Base-by-base conservation (phyloP, 2,113 vertebrate genomes). In the Hemichromis elongatus region DNA sequence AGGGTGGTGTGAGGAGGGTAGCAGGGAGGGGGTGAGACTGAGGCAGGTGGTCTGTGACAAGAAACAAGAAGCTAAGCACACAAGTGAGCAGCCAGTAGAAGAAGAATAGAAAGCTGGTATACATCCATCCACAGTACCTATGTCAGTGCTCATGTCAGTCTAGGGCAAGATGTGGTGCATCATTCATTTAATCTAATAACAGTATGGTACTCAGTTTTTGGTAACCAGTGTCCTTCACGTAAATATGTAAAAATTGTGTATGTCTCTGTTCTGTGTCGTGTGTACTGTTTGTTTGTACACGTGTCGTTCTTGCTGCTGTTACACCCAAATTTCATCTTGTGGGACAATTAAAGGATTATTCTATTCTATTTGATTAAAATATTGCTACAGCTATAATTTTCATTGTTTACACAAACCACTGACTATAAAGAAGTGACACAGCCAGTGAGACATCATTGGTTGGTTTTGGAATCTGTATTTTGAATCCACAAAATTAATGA, bases 21-120 rank as follows among this genome's bases (percentile, higher is more conserved):
- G 7, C 9, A 37, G 35, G 59, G n/a, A 0, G 0, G 6, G 2
- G 33, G 4, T 63, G 59, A 63, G 10, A 37, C 30, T 63, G 18
- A 35, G 9, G 57, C 30, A 1, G 59, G 5, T 63, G 10, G 37
- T 63, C 33, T 63, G 59, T 13, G 59, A 37, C 59, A 3, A 63
- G 35, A 37, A 37, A 37, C 35, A 37, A 3, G 35, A 37, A 37
- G 35, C 9, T 63, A 63, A 37, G 59, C 59, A 63, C 30, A 63
- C 35, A 63, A 0, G 18, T 35, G 59, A 63, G 18, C 59, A 37
- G 59, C 59, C 30, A n/a, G 1, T n/a, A 37, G 30, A 37, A 2
- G 57, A 61, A 61, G 59, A 63, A 12, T 63, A 37, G 59, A 63
- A 37, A 63, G 59, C 30, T 63, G 59, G 9, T 63, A 63, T 0